Base-by-base conservation (phyloP, 2,113 vertebrate genomes). In the Sterrhoptilus dennistouni region DNA sequence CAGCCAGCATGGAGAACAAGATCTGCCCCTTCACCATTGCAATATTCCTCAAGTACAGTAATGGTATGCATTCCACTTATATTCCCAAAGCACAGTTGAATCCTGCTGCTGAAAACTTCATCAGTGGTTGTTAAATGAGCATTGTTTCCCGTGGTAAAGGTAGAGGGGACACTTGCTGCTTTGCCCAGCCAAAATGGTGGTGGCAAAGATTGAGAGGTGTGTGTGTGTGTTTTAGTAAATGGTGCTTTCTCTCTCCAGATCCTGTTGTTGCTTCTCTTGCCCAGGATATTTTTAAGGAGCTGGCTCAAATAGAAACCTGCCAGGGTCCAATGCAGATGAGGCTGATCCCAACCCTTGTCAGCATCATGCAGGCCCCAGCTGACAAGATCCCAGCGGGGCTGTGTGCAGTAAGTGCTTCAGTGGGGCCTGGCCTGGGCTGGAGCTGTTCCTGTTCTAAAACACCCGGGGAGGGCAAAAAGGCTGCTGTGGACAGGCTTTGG, bases 21-120 rank as follows among this genome's bases (percentile, higher is more conserved):
- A 99, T 99, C 97, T 99, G 99, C 94, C 99, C 99, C 52, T 99
- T 99, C 97, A 99, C 99, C 52, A 99, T 99, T 29, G 99, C 99
- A 33, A 99, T 99, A 87, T 99, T 99, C 95, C 98, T 99, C 9
- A 99, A 99, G 95, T 99, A 99, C 97, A 99, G 99, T 92, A 99
- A 99, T 1, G 99, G 99, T 99, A 98, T 3, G 98, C 35, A 5
- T 38, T 23, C 45, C 20, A 8, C 6, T 49, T 18, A 3, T 10
- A 1, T 25, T 52, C 49, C 74, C 75, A 31, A 38, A 52, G 31
- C 36, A 54, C 7, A 5, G 2, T 14, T 82, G 52, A 49, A 25
- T 72, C 70, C 68, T 74, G n/a, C 40, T 71, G 38, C 65, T 89
- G 53, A 78, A 87, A 57, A 14, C 20, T 25, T 60, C 24, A 28